These are phyloP conservation scores for Odontesthes bonariensis DNA, from an alignment of 2,113 vertebrate genomes.

Conservation along the genomic window DNA sequence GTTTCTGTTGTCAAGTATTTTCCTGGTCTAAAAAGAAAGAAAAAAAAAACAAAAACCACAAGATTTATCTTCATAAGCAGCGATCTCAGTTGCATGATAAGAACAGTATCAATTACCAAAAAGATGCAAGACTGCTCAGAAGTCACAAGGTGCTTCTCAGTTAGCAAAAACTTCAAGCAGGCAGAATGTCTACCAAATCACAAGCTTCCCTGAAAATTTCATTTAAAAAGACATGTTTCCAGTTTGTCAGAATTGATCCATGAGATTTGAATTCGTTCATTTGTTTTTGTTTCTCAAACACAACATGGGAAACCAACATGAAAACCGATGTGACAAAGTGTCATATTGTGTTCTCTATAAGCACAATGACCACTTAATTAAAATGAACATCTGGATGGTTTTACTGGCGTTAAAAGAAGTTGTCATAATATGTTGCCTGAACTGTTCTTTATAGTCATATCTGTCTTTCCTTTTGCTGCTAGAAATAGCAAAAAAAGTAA, in stretches of 20 bases:
- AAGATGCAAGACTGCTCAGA: constrained; percentile 12
- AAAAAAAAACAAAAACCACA: not conserved
- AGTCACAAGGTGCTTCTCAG: constrained; percentile 2
- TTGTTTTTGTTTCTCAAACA: too few species aligned
- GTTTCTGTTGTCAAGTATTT: constrained; percentile 54
- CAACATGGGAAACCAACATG: not conserved
- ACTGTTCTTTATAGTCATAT: constrained; percentile 29
- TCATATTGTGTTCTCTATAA: constrained; percentile 28
- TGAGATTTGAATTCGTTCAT: too few species aligned
- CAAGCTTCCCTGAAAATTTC: not conserved
- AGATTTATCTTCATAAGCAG: constrained; percentile 23
- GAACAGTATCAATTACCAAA: constrained; percentile 1
- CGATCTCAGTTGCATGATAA: not conserved
- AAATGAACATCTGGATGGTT: constrained; percentile 29
- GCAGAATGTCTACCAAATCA: constrained; percentile 11
- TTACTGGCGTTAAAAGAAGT: constrained; percentile 7
- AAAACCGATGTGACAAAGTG: not conserved
- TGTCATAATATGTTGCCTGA: constrained; percentile 39
- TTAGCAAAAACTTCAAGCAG: not conserved
- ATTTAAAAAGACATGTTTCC: not conserved
- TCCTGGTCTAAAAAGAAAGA: constrained; percentile 13
- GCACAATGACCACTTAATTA: constrained; percentile 34
- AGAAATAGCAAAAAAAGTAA: constrained; percentile 51
- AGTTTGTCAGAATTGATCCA: too few species aligned
- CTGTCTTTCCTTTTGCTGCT: constrained; percentile 5